A percentile compares a stretch with the other conserved stretches of the same genome.
phyloP scores from a whole-genome alignment of 2,888 invertebrate genomes.

The Lomographa bimaculata region DNA sequence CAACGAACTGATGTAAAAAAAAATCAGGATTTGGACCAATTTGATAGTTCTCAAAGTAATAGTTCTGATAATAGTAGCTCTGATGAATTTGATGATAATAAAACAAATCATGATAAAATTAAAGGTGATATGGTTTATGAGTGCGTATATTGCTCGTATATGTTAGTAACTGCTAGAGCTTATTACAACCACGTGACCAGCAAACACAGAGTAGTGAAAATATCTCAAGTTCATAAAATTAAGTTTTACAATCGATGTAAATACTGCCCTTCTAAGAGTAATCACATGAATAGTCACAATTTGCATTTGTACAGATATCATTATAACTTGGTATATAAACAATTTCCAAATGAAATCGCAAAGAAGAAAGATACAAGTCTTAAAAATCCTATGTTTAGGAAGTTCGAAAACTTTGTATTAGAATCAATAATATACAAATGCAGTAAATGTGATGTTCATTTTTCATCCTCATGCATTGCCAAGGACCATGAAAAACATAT shows the following conservation, averaged over 20 bases:
- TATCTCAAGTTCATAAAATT: constrained; percentile 31
- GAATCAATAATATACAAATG: constrained; percentile 60
- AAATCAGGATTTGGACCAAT: too few species aligned
- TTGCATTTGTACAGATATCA: constrained; percentile 36
- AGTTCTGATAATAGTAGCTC: too few species aligned
- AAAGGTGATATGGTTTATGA: constrained; percentile 24
- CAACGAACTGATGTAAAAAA: too few species aligned
- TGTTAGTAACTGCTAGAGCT: constrained; percentile 29
- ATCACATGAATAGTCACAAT: constrained; percentile 35
- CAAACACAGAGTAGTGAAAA: constrained; percentile 40
- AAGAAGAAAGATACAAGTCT: constrained; percentile 8
- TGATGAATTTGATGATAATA: not conserved
- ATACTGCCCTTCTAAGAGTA: constrained; percentile 40
- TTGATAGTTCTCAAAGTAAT: too few species aligned
- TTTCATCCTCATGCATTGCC: constrained; percentile 51
- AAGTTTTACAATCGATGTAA: constrained; percentile 46
- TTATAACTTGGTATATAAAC: constrained; percentile 20
- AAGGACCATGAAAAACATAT: constrained; percentile 52
- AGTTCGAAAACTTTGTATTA: constrained; percentile 31
- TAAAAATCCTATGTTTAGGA: constrained; percentile 4
- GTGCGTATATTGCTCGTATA: constrained; percentile 47
- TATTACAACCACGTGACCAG: constrained; percentile 39
- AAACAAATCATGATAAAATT: not conserved
- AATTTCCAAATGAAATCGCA: not conserved
- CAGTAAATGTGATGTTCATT: constrained; percentile 56